Evolutionary conservation across 2,113 vertebrate genomes (phyloP).

Genomic region (Saguinus imperator): DNA sequence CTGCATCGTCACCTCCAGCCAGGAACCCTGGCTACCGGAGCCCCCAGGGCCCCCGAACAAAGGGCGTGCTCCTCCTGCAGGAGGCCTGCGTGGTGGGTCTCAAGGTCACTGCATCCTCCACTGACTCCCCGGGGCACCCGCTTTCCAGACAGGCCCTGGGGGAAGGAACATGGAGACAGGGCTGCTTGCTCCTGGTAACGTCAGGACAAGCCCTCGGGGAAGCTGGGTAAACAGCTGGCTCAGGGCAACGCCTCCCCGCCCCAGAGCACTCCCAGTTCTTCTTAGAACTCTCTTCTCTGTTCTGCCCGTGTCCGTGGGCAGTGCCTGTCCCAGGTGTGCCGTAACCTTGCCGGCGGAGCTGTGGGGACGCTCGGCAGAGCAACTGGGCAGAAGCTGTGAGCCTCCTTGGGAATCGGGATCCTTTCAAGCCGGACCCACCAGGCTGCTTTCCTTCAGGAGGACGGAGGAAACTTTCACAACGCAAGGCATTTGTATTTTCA

Average conservation of each 20-base stretch:
- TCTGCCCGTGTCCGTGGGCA: fast-evolving
- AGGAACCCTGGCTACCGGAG: no score
- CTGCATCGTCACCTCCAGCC: neutral
- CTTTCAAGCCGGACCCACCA: neutral
- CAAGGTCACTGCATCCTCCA: no score
- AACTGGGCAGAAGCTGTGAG: neutral
- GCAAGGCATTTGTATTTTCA: no score
- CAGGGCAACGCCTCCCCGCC: fast-evolving
- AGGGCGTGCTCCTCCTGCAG: fast-evolving
- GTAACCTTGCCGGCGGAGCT: fast-evolving
- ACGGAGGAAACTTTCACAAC: fast-evolving
- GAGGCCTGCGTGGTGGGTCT: neutral
- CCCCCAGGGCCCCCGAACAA: no score
- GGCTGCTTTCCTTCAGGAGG: neutral
- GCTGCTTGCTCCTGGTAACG: neutral
- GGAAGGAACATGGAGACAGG: no score
- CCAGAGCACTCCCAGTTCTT: neutral
- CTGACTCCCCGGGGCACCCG: no score
- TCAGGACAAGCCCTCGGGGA: fast-evolving
- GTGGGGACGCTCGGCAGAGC: neutral
- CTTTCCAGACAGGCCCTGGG: neutral
- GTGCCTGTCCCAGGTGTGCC: no score
- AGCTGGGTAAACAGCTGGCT: fast-evolving
- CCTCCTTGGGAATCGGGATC: no score
- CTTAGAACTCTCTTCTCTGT: neutral